Percentiles rank a stretch among this genome's conserved stretches.
Evolutionary conservation across 1,140 invertebrate genomes (phyloP).

Genomic region (Conus betulinus): DNA sequence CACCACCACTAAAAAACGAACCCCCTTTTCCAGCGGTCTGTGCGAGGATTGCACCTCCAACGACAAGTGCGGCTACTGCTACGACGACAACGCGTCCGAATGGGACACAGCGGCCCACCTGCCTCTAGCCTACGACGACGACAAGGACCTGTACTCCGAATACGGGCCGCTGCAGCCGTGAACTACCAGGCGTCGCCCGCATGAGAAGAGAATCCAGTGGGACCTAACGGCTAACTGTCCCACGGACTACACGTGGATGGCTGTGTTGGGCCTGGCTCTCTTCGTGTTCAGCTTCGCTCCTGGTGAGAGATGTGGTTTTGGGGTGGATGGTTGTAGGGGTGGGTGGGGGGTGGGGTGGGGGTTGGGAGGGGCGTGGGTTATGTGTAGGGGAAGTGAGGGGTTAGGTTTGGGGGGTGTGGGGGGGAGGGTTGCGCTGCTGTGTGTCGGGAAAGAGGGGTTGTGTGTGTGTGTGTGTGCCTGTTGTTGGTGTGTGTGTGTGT

Average conservation of each 20-base stretch:
- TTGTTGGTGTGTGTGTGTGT: no score
- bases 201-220: slow-evolving; percentile 64
- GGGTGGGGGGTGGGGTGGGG: no score
- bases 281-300: slow-evolving; percentile 79
- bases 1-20: no score
- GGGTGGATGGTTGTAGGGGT: no score
- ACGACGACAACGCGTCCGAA: slow-evolving; percentile 41
- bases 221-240: slow-evolving; percentile 78
- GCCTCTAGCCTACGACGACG: slow-evolving; percentile 51
- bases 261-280: slow-evolving; percentile 76
- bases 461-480: no score
- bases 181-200: slow-evolving; percentile 31
- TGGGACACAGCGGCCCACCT: slow-evolving; percentile 47
- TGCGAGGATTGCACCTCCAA: slow-evolving; percentile 75
- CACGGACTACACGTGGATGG: slow-evolving; percentile 77
- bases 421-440: no score
- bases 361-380: no score
- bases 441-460: no score
- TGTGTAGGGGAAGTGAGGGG: no score
- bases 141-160: slow-evolving; percentile 57
- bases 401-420: no score
- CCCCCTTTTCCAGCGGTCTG: slow-evolving; percentile 58
- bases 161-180: slow-evolving; percentile 54
- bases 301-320: slow-evolving; percentile 62
- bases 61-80: slow-evolving; percentile 77